Evolutionary conservation across 2,113 vertebrate genomes (phyloP), one percentile per base, ranked within the genome.

Genomic region (Microtus oregoni): DNA sequence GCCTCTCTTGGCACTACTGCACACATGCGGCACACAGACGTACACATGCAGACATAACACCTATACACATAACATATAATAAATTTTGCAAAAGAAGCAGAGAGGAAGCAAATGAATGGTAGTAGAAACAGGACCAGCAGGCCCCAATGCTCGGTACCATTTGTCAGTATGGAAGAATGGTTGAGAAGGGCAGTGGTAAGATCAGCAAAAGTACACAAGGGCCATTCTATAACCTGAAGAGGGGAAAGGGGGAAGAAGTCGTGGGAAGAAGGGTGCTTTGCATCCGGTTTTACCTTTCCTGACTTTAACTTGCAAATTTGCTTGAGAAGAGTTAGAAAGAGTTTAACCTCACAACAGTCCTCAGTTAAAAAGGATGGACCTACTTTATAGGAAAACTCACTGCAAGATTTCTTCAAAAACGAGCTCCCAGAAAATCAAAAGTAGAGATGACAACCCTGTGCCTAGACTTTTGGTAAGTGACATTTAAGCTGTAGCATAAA

Each of bases 351-450:
- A 75, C 41, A 52, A 22, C 7, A 90, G 32, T 65, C 58, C 82
- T 79, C 72, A 30, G 58, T 61, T 2, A 90, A 41, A 86, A 55
- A 67, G 26, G 50, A 50, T 55, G 70, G 58, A 26, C 13, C 30
- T 86, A 73, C 10, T 93, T 90, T 30, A 55, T 4, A 67, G 41
- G 61, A 87, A 91, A 94, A 88, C 44, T 77, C 35, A 78, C 81
- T 30, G 2, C 8, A 52, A 30, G 2, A 26, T 92, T 90, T 67
- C 86, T 92, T 86, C 58, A 81, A 92, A 94, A 95, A 73, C 35
- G 92, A 73, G 19, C 17, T 58, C 50, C 38, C 19, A 5, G 26
- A n/a, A n/a, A 86, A 38, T 55, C 87, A 44, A 89, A 96, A 87
- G 75, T 67, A 65, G 24, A 89, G 20, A 44, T 6, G 44, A 8